Base-by-base conservation (phyloP, 2,113 vertebrate genomes). In the Clarias gariepinus region DNA sequence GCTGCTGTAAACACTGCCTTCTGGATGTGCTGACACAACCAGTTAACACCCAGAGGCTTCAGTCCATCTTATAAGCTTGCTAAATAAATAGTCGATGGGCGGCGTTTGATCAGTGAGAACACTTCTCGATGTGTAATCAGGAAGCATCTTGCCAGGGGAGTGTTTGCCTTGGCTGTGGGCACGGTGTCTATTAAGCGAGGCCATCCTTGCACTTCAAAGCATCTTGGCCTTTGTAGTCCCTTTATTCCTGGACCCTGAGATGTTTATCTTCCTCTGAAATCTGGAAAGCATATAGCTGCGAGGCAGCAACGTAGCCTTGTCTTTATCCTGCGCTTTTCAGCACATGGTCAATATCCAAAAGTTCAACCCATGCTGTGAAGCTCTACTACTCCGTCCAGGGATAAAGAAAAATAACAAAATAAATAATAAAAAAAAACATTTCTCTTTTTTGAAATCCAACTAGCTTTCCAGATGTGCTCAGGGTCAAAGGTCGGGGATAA, bases 391-490 rank as follows among this genome's bases (percentile, higher is more conserved):
- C 80, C 88, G 80, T 94, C 91, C 85, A 90, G 53, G 86, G 79
- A 58, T 33, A 15, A 30, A 55, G 15, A 68, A 68, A 63, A 85
- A 87, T n/a, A 74, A 74, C 55, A 74, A 87, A 95, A 91, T 84
- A 94, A 94, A 80, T 93, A 96, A 97, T 95, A 95, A 95, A 96
- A 97, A 97, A 95, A 96, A 88, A 95, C 10, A n/a, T 18, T 13
- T 36, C 21, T 15, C 92, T 95, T 92, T 95, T 96, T 93, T 94
- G 93, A 94, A 93, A 94, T 95, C 93, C 95, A 96, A 96, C 94
- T 95, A 96, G 86, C 93, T 97, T 99, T 98, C 98, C 97, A 99
- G 97, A 99, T 99, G 98, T 97, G 92, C 89, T 90, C 5, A 73
- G 89, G 96, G 97, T 97, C 95, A 96, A 94, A 95, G 96, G 97